Evolutionary conservation across 2,797 vertebrate genomes (phyloP), one percentile per base, ranked within the genome.

Genomic region (Pipistrellus nathusii): DNA sequence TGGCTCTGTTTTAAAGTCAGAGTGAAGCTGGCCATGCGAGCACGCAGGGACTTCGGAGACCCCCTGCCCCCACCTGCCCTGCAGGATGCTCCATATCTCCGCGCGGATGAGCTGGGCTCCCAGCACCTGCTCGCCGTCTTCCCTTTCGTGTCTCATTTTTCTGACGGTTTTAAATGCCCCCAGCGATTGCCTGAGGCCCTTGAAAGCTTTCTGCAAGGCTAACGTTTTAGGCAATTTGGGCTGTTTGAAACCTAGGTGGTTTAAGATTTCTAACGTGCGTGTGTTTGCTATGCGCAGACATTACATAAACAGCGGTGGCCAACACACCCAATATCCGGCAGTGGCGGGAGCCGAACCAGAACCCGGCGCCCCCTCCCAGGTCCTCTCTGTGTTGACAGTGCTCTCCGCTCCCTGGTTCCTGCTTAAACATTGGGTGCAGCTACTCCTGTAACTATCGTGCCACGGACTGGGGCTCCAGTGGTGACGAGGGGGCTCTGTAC

Each of bases 121-220:
- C 18, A 69, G 44, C 20, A 13, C 23, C 75, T 46, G 51, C 53
- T 11, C 25, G 17, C 14, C 6, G 4, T n/a, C 85, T 75, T 44
- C 46, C 23, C n/a, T 84, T 64, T 69, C 32, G 62, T 15, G 6
- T 44, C 17, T 64, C 20, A 3, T 48, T 48, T 64, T 77, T 62
- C 20, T 41, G 57, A 72, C 23, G 55, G 23, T 82, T 91, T 91
- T 38, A 81, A 93, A 75, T 20, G 30, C 64, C 62, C 53, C 83
- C 64, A 55, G 85, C 78, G 78, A 73, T n/a, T 73, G 62, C 85
- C 68, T 48, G 35, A 41, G 85, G 68, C 55, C 25, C 66, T 59
- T 69, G 3, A 15, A 0, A 30, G 32, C 25, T 75, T 85, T 69
- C 32, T 51, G 14, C 48, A 71, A 86, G 62, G 66, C 88, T 80